Base-by-base conservation (phyloP, 2,113 vertebrate species). In the Brienomyrus longianalis region DNA sequence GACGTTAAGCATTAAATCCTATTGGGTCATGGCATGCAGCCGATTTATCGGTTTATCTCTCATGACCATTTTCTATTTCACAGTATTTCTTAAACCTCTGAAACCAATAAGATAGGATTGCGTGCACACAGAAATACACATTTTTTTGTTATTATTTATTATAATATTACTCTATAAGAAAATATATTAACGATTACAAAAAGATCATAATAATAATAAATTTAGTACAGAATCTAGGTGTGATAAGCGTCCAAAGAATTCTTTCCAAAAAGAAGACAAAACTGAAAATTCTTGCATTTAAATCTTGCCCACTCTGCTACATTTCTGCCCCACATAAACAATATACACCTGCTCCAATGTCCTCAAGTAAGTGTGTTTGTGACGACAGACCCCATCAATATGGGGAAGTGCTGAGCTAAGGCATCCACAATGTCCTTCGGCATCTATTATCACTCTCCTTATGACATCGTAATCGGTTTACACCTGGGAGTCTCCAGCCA, bases 1-100 rank as follows among this genome's bases (percentile, higher is more conserved):
- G 59, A 59, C 19, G 54, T 62, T 27, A 56, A 87, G 35, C 21
- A 66, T 52, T 62, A 48, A 90, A 86, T 90, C 90, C 62, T 80
- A 39, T 43, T 85, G 43, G 39, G 86, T 87, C 59, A 74, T 48
- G 54, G 27, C 48, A 88, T 8, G 15, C 84, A 80, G 74, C 74
- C 35, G 74, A 13, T 80, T 39, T 80, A 80, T 80, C 31, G 27
- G 5, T 80, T 39, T 43, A 19, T 80, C 13, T 43, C 35, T 39
- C 39, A 39, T 43, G 31, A 43, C 13, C 74, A 80, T 80, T 43
- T 80, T 80, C 74, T 80, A 27, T 43, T 80, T 80, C n/a, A 31
- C 62, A 31, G 35, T 80, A 39, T 80, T 80, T 80, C 17, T 80
- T 80, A 39, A 39, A 39, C 35, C 74, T 80, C 31, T 80, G 74